Base-by-base conservation (phyloP, 1,140 invertebrate genomes). In the Trichonephila clavipes region DNA sequence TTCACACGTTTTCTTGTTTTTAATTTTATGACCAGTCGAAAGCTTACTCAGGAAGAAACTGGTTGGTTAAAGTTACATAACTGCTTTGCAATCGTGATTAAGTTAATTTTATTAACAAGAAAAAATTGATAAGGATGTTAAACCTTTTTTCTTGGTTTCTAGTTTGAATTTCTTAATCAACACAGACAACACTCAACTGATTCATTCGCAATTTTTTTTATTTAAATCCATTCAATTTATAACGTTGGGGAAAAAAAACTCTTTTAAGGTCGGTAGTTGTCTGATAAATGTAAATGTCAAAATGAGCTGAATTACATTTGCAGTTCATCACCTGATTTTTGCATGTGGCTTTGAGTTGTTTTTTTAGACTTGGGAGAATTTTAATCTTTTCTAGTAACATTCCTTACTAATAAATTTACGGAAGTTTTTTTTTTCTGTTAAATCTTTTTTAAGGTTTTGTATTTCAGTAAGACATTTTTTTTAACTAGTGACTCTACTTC, bases 251-350 rank as follows among this genome's bases (percentile, higher is more conserved):
- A 72, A 72, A 2, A 77, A 77, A 28, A 72, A 24, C 24, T 28
- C n/a, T 34, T 18, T 40, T 77, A 34, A 40, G 18, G 72, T 34
- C 16, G 12, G 18, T 40, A 28, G 28, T 77, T 12, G 14, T 34
- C 72, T 34, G 72, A 77, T 77, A 40, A 77, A 77, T 77, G 72
- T 34, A 34, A 40, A 77, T 18, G 24, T 77, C 34, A 77, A 40
- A 28, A 77, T 6, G 28, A 19, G 34, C 34, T 34, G 72, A 34
- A 40, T 77, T 34, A 77, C 72, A 34, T 18, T 51, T 34, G 72
- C 72, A 18, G 34, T 77, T 77, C 34, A 77, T 77, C 34, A 77
- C 28, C 28, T 77, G 28, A 77, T 77, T 77, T 77, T 77, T 51
- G 51, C 51, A 5, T 7, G 7, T 12, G 0, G 7, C 51, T 51